Evolutionary conservation across 2,888 invertebrate species (phyloP), one percentile per base, ranked within the genome.

Genomic region (Drosophila demipolita): DNA sequence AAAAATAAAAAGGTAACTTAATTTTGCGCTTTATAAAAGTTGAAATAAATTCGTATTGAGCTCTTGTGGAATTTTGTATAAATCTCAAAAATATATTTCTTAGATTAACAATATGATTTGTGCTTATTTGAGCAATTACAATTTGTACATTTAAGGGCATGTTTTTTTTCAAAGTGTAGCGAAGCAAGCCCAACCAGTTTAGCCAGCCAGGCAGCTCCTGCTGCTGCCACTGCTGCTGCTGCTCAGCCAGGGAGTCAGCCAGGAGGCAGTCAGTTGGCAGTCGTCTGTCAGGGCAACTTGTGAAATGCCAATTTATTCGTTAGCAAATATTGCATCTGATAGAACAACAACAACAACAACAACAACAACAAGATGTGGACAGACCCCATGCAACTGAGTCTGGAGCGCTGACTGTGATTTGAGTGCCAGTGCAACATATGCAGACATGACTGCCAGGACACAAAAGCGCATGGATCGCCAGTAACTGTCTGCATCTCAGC

Each of bases 231-330:
- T 40, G 40, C n/a, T 48, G 11, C 7, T 53, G 36, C 36, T 54
- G 36, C 9, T 52, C 71, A 60, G 60, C 40, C 73, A 67, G 74
- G 59, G 57, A 73, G 66, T 65, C 68, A 65, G 49, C 45, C 72
- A 70, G 65, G 54, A 64, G 69, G 66, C 78, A 78, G 76, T 72
- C 82, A 82, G 75, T 78, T 71, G 76, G 78, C 83, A 83, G 87
- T 86, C 79, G 84, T 87, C 88, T 78, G 90, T 85, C 85, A 86
- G 78, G 80, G 75, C 77, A 84, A 88, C 89, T 89, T 89, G 87
- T 88, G 87, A 90, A 90, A 87, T 87, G 87, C 90, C 87, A 90
- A 87, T 87, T 87, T 87, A 87, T 87, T 87, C 87, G 87, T 87
- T 87, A 87, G 87, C 90, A 87, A 87, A 87, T 87, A 87, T 87